phyloP scores from a whole-genome alignment of 2,797 vertebrate species.

The Poecilia velifera region DNA sequence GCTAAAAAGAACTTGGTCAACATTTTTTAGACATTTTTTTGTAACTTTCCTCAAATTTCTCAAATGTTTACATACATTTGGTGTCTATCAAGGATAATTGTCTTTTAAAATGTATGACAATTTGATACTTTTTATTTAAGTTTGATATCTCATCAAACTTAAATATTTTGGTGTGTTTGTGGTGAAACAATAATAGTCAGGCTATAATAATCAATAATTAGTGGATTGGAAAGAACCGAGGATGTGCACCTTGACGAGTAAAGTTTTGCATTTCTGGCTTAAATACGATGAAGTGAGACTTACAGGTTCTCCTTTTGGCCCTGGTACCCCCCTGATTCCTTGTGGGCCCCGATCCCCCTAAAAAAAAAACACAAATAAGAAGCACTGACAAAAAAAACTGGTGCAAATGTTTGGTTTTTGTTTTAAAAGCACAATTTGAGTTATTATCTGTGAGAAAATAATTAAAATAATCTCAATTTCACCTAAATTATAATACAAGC shows the following conservation, averaged over 20 bases:
- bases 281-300: constrained; percentile 12
- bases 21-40: no score
- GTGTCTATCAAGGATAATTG: no score
- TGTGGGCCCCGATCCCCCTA: constrained; percentile 85
- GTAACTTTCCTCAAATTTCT: no score
- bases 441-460: neutral
- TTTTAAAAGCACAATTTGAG: neutral
- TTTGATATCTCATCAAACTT: neutral
- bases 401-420: neutral
- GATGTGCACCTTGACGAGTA: neutral
- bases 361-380: neutral
- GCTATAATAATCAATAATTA: neutral
- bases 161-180: neutral
- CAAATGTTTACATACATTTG: no score
- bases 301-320: constrained; percentile 91
- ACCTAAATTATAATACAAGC: neutral
- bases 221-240: neutral
- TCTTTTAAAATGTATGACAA: no score
- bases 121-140: neutral
- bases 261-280: neutral
- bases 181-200: neutral
- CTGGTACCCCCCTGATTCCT: constrained; percentile 90
- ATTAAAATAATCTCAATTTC: neutral
- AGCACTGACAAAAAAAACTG: no score
- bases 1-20: no score